A percentile compares a stretch with the other conserved stretches of the same genome.
These are phyloP conservation scores for Coronaproctus castanopsis DNA, from an alignment of 2,888 invertebrate species.

Conservation along the genomic window DNA sequence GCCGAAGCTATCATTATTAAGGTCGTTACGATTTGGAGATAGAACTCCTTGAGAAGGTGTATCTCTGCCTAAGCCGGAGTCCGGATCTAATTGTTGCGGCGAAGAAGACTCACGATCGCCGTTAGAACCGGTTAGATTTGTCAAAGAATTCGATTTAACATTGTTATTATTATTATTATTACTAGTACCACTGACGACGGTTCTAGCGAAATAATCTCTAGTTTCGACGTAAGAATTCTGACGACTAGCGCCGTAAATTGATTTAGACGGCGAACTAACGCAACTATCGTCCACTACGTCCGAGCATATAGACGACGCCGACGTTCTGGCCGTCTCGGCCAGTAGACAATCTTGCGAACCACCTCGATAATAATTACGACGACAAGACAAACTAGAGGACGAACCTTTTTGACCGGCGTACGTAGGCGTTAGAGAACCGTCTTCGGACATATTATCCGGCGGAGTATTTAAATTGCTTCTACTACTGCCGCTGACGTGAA, in stretches of 20 bases:
- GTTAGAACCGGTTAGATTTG: constrained; percentile 84
- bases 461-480: constrained; percentile 22
- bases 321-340: constrained; percentile 25
- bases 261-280: background rate
- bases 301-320: constrained; percentile 18
- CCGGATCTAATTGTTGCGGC: constrained; percentile 42
- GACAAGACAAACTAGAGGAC: constrained; percentile 64
- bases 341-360: constrained; percentile 70
- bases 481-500: constrained; percentile 62
- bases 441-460: constrained; percentile 29
- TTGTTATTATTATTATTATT: background rate
- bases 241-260: no score
- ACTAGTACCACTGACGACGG: background rate
- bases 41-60: constrained; percentile 72
- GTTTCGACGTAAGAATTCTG: no score
- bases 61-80: constrained; percentile 68
- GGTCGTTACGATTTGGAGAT: constrained; percentile 56
- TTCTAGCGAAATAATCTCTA: no score
- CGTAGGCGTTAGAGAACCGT: constrained; percentile 48
- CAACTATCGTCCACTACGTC: constrained; percentile 14
- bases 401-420: constrained; percentile 63
- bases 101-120: constrained; percentile 37
- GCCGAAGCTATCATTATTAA: constrained; percentile 63
- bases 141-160: constrained; percentile 83
- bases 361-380: constrained; percentile 77